A percentile compares a stretch with the other conserved stretches of the same genome.
Evolutionary conservation across 2,113 vertebrate species (phyloP).

Genomic region (Stercorarius parasiticus): DNA sequence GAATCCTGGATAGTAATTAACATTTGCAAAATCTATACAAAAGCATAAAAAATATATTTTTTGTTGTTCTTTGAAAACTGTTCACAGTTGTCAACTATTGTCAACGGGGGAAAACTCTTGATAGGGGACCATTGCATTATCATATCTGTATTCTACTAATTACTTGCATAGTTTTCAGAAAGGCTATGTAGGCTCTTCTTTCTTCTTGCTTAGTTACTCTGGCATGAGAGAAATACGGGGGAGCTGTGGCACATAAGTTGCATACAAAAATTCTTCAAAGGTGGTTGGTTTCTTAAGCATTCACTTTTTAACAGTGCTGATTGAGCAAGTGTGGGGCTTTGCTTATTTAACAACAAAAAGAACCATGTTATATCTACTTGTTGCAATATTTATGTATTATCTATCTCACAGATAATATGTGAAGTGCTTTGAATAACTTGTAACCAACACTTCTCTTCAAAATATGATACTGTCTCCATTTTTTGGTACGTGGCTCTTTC

Average conservation of each 20-base stretch:
- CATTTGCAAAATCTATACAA: not conserved
- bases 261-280: not conserved
- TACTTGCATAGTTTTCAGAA: not conserved
- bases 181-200: not conserved
- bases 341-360: not conserved
- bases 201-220: not conserved
- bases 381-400: not conserved
- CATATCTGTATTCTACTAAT: not conserved
- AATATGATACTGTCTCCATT: not conserved
- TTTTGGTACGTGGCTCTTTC: not conserved
- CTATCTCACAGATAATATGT: not conserved
- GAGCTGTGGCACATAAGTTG: not conserved
- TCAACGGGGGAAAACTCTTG: not conserved
- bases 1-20: not conserved
- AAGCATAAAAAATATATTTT: not conserved
- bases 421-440: not conserved
- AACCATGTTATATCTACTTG: not conserved
- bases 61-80: not conserved
- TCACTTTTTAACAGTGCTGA: not conserved
- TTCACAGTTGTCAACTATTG: not conserved
- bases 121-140: not conserved
- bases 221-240: not conserved
- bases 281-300: not conserved
- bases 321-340: not conserved
- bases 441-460: not conserved